Evolutionary conservation across 2,113 vertebrate genomes (phyloP).

Genomic region (Myanophis thanlyinensis): DNA sequence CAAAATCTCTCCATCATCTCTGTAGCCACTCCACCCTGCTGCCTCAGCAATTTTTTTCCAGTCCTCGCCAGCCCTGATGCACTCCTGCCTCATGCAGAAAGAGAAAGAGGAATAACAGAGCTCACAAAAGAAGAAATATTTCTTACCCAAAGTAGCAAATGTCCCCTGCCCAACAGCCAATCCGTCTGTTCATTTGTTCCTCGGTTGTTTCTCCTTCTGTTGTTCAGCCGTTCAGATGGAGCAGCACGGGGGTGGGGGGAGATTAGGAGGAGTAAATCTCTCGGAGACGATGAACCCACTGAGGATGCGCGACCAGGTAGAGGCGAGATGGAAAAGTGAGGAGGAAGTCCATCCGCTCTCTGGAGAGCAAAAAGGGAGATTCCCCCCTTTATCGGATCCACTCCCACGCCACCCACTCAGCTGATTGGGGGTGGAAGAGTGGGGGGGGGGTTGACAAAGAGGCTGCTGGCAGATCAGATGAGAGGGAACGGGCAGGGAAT

Average conservation of each 20-base stretch:
- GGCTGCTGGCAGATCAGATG: slow-evolving; percentile 55
- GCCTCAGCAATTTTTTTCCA: neutral
- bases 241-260: slow-evolving; percentile 58
- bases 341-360: slow-evolving; percentile 64
- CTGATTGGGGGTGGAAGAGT: neutral
- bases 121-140: slow-evolving; percentile 40
- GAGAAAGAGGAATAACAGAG: neutral
- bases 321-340: slow-evolving; percentile 26
- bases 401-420: slow-evolving; percentile 17
- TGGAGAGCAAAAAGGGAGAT: slow-evolving; percentile 6
- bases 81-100: neutral
- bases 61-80: slow-evolving; percentile 7
- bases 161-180: slow-evolving; percentile 21
- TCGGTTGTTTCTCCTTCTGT: slow-evolving; percentile 38
- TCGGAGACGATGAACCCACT: slow-evolving; percentile 71
- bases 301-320: slow-evolving; percentile 52
- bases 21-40: neutral
- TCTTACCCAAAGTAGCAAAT: slow-evolving; percentile 70
- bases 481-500: slow-evolving; percentile 51
- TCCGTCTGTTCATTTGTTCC: slow-evolving; percentile 39
- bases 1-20: neutral
- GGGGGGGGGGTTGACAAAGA: neutral
- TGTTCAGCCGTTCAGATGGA: slow-evolving; percentile 57
- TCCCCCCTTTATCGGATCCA: neutral
- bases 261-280: slow-evolving; percentile 83